Base-by-base conservation (phyloP, 2,113 vertebrate genomes). In the Aix galericulata region DNA sequence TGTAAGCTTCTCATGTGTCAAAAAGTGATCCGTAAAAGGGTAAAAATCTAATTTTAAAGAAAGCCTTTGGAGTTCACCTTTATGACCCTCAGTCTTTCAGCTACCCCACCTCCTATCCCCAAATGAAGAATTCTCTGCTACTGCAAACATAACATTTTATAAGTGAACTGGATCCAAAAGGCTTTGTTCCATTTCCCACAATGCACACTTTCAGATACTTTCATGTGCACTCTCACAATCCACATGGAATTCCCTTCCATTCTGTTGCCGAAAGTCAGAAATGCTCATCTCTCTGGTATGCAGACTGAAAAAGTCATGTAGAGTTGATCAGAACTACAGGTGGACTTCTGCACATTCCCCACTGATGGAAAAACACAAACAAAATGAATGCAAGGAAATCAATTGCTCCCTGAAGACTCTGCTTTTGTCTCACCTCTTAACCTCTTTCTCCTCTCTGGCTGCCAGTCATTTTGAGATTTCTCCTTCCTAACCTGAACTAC, bases 291-390 rank as follows among this genome's bases (percentile, higher is more conserved):
- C 88, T 88, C 36, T 64, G 76, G 68, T 83, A 94, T 93, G 90
- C 82, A 88, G 72, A 50, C 89, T 83, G 67, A 94, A 95, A 89
- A 95, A 86, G 55, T 75, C 88, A 67, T 34, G 64, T 42, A 59
- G 76, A 32, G 64, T 6, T 17, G 10, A 81, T 76, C 72, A 85
- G 86, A 95, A 73, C 69, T 91, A 71, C 88, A 94, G 88, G 90
- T 86, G 82, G 89, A 95, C 78, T 93, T 90, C 88, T 3, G 46
- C n/a, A 16, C 60, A 67, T 95, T 91, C 46, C 88, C 88, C 64
- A 92, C 74, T 88, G 91, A 85, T 34, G 75, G 63, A 88, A 94
- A 95, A 89, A 94, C 55, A 95, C 67, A 95, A 94, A 94, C 92
- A 89, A 94, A 96, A 95, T 90, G 36, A 90, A 94, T 81, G 48